Conservation (phyloP, 2,113 vertebrate genomes). For the Poeciliopsis turrubarensis region DNA sequence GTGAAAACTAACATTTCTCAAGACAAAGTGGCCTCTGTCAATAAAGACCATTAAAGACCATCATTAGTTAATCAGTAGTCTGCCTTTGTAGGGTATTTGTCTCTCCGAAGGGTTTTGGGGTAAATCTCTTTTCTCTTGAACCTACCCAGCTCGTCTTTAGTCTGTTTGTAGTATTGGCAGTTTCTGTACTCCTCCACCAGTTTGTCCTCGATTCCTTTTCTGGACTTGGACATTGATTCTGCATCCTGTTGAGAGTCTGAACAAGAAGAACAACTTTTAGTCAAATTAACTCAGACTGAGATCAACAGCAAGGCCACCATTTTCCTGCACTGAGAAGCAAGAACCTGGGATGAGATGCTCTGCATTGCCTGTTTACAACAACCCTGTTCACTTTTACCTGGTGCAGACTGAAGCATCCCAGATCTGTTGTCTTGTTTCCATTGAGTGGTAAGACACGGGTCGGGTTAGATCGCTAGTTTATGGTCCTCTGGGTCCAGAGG, state of each 20-base stretch:
- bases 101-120: too few relatives aligned
- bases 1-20: conserved; percentile 1
- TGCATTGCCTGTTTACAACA: not conserved
- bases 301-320: not conserved
- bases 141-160: conserved; percentile 78
- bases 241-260: conserved; percentile 22
- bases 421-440: not conserved
- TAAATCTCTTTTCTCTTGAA: not conserved
- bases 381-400: not conserved
- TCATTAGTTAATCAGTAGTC: not conserved
- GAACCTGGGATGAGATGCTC: not conserved
- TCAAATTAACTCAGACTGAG: not conserved
- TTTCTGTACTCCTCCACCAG: conserved; percentile 83
- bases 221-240: conserved; percentile 12
- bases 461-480: too few relatives aligned
- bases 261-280: not conserved
- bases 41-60: too few relatives aligned
- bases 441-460: not conserved
- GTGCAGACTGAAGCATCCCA: not conserved
- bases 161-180: conserved; percentile 75
- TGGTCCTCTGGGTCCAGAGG: too few relatives aligned
- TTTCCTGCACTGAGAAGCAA: not conserved
- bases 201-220: conserved; percentile 78
- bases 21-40: not conserved
- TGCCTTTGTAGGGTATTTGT: too few relatives aligned